phyloP scores from a whole-genome alignment of 2,888 invertebrate genomes.

The Aleiodes leptofemur region DNA sequence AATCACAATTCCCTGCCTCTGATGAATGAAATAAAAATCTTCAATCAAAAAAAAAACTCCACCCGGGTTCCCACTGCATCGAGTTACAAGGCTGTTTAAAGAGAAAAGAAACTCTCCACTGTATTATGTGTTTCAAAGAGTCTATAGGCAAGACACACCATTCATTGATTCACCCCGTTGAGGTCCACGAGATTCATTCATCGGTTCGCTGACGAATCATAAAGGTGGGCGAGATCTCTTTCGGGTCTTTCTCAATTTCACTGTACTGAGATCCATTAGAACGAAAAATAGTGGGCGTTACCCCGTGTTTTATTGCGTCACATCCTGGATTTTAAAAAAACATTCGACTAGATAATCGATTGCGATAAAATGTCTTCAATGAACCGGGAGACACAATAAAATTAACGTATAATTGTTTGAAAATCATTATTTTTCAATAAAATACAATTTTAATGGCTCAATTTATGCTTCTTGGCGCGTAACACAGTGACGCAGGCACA shows the following conservation, averaged over 20 bases:
- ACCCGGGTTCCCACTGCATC: slow-evolving; percentile 72
- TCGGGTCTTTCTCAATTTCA: slow-evolving; percentile 25
- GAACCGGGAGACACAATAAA: neutral
- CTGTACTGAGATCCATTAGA: slow-evolving; percentile 28
- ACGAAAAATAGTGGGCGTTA: slow-evolving; percentile 44
- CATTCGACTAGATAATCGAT: slow-evolving; percentile 5
- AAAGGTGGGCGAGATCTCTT: slow-evolving; percentile 37
- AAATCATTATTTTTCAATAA: slow-evolving; percentile 40
- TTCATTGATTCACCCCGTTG: slow-evolving; percentile 66
- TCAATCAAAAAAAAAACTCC: slow-evolving; percentile 4
- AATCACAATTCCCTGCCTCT: slow-evolving; percentile 31
- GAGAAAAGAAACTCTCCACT: slow-evolving; percentile 52
- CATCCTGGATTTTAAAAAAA: slow-evolving; percentile 37
- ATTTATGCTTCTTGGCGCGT: slow-evolving; percentile 55
- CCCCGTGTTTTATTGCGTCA: slow-evolving; percentile 39
- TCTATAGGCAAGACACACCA: slow-evolving; percentile 62
- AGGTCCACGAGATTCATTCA: slow-evolving; percentile 47
- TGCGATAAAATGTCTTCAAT: slow-evolving; percentile 9
- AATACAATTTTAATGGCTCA: slow-evolving; percentile 46
- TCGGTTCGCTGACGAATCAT: slow-evolving; percentile 46
- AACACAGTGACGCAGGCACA: slow-evolving; percentile 43
- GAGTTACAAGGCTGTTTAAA: slow-evolving; percentile 66
- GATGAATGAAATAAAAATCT: slow-evolving; percentile 30
- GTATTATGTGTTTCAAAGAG: slow-evolving; percentile 64
- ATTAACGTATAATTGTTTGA: neutral